A percentile compares a stretch with the other conserved stretches of the same genome.
These are phyloP conservation scores for Craseonycteris thonglongyai DNA, from an alignment of 2,113 vertebrate species.

Conservation along the genomic window DNA sequence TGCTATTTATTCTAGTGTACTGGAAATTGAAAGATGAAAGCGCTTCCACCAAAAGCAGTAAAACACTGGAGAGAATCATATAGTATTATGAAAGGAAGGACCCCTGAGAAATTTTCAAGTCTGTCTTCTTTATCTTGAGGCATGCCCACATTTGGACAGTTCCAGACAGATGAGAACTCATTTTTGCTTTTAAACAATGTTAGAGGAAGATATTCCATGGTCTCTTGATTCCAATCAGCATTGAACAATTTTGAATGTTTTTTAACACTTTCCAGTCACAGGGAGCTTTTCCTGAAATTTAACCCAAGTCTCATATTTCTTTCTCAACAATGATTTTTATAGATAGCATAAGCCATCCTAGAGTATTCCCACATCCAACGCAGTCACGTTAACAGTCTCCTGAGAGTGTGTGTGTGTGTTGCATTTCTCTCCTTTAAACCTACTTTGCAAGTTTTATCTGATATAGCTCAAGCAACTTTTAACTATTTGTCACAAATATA, in stretches of 20 bases:
- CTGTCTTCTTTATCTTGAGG: background rate
- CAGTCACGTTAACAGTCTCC: background rate
- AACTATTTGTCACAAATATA: background rate
- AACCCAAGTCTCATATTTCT: background rate
- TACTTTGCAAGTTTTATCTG: background rate
- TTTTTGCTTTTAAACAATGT: background rate
- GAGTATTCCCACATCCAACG: background rate
- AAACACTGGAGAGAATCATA: background rate
- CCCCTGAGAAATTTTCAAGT: background rate
- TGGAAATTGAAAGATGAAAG: constrained; percentile 9
- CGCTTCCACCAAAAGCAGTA: background rate
- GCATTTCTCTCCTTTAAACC: background rate
- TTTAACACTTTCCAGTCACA: constrained; percentile 20
- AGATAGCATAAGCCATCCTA: background rate
- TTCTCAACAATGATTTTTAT: background rate
- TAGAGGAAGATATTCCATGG: background rate
- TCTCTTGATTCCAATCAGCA: constrained; percentile 10
- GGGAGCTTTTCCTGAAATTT: background rate
- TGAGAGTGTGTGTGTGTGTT: background rate
- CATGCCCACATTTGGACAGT: background rate
- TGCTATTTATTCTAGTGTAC: background rate
- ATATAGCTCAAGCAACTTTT: background rate
- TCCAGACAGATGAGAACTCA: background rate
- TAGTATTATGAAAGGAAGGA: background rate
- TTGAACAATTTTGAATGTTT: background rate